Percentiles rank a stretch among this genome's conserved stretches.
Conservation (phyloP, 2,113 vertebrate genomes). For the Rostratula benghalensis region DNA sequence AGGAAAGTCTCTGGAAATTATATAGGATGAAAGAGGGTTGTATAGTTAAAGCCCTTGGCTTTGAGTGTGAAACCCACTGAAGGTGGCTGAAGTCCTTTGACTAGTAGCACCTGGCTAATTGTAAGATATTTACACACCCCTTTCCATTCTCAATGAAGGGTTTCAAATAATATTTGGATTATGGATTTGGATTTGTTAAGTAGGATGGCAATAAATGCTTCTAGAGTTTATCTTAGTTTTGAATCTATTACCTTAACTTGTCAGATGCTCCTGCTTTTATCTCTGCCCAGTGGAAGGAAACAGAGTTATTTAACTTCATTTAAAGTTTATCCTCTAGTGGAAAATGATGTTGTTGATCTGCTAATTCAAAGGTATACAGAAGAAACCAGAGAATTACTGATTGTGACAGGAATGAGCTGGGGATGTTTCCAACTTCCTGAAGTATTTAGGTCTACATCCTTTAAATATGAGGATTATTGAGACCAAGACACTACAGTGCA, state of each 20-base stretch:
- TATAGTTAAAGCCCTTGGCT: not conserved
- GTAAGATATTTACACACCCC: not conserved
- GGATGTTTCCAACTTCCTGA: not conserved
- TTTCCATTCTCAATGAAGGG: not conserved
- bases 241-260: not conserved
- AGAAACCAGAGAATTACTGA: not conserved
- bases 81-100: not conserved
- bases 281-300: not conserved
- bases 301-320: not conserved
- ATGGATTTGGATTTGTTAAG: not conserved
- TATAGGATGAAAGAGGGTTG: not conserved
- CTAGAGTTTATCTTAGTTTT: not conserved
- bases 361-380: not conserved
- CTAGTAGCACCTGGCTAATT: not conserved
- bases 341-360: not conserved
- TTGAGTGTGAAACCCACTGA: not conserved
- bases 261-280: not conserved
- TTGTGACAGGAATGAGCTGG: not conserved
- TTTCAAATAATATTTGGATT: not conserved
- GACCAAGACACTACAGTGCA: not conserved
- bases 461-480: not conserved
- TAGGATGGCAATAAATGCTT: not conserved
- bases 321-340: not conserved
- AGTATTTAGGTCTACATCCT: not conserved
- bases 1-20: not conserved